Base-by-base conservation (phyloP, 2,888 invertebrate species). In the Cotesia congregata region DNA sequence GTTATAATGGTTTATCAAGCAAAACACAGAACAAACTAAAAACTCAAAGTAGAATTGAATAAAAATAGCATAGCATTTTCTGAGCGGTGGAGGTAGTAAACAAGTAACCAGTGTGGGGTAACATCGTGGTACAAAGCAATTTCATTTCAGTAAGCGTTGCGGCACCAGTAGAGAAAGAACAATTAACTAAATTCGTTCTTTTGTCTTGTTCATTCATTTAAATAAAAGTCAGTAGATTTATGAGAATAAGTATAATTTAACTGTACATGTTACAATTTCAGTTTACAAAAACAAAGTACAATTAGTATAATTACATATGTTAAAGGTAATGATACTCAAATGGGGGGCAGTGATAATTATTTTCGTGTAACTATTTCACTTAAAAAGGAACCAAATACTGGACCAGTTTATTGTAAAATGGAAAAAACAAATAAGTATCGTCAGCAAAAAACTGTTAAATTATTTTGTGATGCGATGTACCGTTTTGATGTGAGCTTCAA, bases 401-500 rank as follows among this genome's bases (percentile, higher is more conserved):
- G 89, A 77, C 90, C 91, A 60, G 91, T 92, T 30, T 91, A 90
- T 84, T 91, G 91, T 85, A 92, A 92, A 83, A 91, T 91, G 88
- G 92, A 92, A 83, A 92, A 92, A 17, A 87, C 88, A 38, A 90
- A 91, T 77, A 88, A 91, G 76, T 92, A 92, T 84, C 90, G 90
- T n/a, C 90, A 91, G 79, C 88, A 90, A 71, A 90, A 91, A 82
- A 92, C 92, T 7, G 90, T 92, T 78, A 92, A 92, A 83, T 85
- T 92, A 62, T 91, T 91, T 85, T 90, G 90, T 77, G 91, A 91
- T 79, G 89, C 91, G 3, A 90, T 90, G 39, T 92, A 92, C 85
- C 87, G 90, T 41, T 85, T 92, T 78, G 91, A 91, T 83, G 88
- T 92, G 81, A 91, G 90, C 82, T 91, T 92, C 85, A 91, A 91